Evolutionary conservation across 2,888 invertebrate genomes (phyloP).

Genomic region (Drosophila kokeensis): DNA sequence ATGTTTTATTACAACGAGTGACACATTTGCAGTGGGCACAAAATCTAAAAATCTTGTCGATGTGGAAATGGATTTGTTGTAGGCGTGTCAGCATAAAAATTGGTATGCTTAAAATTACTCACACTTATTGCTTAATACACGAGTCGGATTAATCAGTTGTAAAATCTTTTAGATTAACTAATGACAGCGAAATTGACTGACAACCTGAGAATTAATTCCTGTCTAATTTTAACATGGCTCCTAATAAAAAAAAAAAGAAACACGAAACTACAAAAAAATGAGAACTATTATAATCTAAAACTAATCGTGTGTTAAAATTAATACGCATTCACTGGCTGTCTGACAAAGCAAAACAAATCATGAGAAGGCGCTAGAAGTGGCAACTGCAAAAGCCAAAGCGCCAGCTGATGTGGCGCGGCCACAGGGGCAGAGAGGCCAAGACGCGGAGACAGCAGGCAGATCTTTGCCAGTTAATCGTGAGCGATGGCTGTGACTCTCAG

Average conservation of each 20-base stretch:
- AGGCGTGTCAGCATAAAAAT: constrained; percentile 6
- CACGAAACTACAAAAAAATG: constrained; percentile 11
- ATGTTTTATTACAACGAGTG: neutral
- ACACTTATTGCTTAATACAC: constrained; percentile 22
- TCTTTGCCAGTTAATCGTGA: constrained; percentile 72
- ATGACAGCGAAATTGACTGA: constrained; percentile 43
- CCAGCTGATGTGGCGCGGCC: constrained; percentile 16
- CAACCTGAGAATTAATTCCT: constrained; percentile 47
- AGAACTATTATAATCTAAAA: constrained; percentile 52
- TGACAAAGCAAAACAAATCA: constrained; percentile 79
- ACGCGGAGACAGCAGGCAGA: constrained; percentile 19
- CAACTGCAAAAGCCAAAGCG: constrained; percentile 66
- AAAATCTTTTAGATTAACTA: constrained; percentile 38
- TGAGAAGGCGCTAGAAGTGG: constrained; percentile 53
- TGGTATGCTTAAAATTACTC: neutral
- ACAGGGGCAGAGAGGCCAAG: neutral
- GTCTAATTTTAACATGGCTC: constrained; percentile 27
- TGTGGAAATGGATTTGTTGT: constrained; percentile 10
- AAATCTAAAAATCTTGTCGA: neutral
- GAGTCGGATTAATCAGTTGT: constrained; percentile 37
- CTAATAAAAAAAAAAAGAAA: constrained; percentile 17
- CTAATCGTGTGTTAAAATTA: constrained; percentile 78
- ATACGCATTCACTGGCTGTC: constrained; percentile 57
- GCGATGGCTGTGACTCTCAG: constrained; percentile 54
- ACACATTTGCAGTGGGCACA: constrained; percentile 11